Conservation (phyloP, 2,888 invertebrate genomes). For the Phania funesta region DNA sequence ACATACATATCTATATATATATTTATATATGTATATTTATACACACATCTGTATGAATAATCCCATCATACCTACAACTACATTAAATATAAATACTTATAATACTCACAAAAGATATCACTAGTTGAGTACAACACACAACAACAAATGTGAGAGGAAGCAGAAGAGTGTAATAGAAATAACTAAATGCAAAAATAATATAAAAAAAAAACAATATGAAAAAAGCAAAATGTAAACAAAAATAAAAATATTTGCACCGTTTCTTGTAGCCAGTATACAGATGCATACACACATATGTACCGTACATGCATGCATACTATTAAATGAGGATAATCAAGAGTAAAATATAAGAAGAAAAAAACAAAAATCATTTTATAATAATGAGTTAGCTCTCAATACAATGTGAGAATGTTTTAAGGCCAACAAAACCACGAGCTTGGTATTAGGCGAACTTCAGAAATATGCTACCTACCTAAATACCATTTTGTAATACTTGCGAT, state of each 20-base stretch:
- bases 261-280: conserved; percentile 53
- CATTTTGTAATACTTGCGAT: no score
- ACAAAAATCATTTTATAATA: conserved; percentile 6
- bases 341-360: neutral
- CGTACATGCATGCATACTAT: neutral
- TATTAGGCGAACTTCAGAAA: neutral
- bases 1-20: neutral
- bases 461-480: neutral
- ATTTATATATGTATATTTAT: neutral
- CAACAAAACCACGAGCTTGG: neutral
- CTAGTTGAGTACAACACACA: conserved; percentile 25
- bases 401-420: conserved; percentile 2
- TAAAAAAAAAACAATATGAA: conserved; percentile 69
- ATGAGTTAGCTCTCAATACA: conserved; percentile 32
- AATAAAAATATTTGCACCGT: conserved; percentile 68
- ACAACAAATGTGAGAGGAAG: conserved; percentile 11
- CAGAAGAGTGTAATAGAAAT: conserved; percentile 68
- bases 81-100: neutral
- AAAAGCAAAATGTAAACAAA: conserved; percentile 68
- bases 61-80: neutral
- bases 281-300: no score
- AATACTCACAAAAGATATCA: conserved; percentile 20
- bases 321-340: conserved; percentile 14
- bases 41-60: neutral
- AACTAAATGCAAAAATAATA: conserved; percentile 59